Evolutionary conservation across 2,113 vertebrate species (phyloP).

Genomic region (Mus pahari): DNA sequence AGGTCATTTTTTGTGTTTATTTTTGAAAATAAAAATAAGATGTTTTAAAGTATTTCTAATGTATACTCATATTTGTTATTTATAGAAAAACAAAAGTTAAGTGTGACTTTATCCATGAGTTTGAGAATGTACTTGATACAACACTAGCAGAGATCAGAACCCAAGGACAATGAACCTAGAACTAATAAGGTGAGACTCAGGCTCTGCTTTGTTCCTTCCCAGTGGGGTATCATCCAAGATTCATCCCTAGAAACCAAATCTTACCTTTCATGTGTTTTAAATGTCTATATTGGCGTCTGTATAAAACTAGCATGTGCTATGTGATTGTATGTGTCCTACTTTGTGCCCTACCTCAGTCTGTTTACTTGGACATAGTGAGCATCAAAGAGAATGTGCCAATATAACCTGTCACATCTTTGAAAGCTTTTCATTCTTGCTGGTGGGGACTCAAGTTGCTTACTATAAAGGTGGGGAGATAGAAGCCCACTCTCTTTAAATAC

Average conservation of each 20-base stretch:
- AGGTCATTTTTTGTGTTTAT: constrained; percentile 39
- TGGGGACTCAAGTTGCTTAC: not conserved
- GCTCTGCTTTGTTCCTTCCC: constrained; percentile 25
- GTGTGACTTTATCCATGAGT: constrained; percentile 57
- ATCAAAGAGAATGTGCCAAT: not conserved
- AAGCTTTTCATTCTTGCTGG: not conserved
- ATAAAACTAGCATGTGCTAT: not conserved
- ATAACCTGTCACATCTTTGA: not conserved
- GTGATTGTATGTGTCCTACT: constrained; percentile 31
- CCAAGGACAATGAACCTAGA: constrained; percentile 9
- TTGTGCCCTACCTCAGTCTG: constrained; percentile 1
- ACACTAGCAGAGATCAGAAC: constrained; percentile 51
- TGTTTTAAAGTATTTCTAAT: constrained; percentile 73
- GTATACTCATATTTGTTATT: constrained; percentile 57
- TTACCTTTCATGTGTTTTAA: not conserved
- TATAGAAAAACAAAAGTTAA: constrained; percentile 63
- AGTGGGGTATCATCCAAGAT: constrained; percentile 68
- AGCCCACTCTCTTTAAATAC: not conserved
- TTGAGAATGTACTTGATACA: constrained; percentile 53
- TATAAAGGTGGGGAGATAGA: not conserved
- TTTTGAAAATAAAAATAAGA: not conserved
- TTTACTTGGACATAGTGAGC: not conserved
- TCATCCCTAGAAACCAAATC: constrained; percentile 47
- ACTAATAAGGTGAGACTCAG: constrained; percentile 55
- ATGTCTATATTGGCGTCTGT: constrained; percentile 54